Conservation (phyloP, 2,797 vertebrate genomes). For the Ateles fusciceps region DNA sequence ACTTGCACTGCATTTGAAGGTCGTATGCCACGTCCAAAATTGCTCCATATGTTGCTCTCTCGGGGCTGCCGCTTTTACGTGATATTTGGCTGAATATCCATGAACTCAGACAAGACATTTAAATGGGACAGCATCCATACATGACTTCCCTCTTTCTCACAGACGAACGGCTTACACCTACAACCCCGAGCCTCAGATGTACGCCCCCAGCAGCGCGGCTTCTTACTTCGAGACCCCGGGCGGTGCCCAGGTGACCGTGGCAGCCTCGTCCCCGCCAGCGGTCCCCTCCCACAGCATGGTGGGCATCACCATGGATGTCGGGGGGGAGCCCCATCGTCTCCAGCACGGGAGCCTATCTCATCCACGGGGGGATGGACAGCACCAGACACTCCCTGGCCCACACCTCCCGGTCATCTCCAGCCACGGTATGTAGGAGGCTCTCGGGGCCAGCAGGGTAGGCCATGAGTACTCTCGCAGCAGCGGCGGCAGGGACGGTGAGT, state of each 20-base stretch:
- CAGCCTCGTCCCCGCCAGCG: constrained; percentile 92
- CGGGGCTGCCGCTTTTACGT: neutral
- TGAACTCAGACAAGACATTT: accelerated
- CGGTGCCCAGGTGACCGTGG: constrained; percentile 93
- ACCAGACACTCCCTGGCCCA: constrained; percentile 93
- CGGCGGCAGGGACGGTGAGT: constrained; percentile 28
- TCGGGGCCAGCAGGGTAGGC: constrained; percentile 20
- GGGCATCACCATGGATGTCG: constrained; percentile 96
- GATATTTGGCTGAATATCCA: accelerated
- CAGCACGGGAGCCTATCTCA: constrained; percentile 94
- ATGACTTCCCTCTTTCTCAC: constrained; percentile 53
- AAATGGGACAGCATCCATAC: accelerated
- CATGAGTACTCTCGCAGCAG: neutral
- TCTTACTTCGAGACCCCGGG: constrained; percentile 95
- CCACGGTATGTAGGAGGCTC: constrained; percentile 90
- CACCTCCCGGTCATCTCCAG: constrained; percentile 96
- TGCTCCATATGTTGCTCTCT: accelerated
- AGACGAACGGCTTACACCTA: constrained; percentile 95
- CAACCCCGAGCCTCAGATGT: constrained; percentile 94
- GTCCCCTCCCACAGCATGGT: constrained; percentile 95
- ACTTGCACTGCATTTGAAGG: neutral
- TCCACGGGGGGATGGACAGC: constrained; percentile 95
- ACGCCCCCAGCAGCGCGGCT: constrained; percentile 90
- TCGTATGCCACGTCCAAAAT: accelerated
- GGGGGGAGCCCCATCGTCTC: constrained; percentile 94